phyloP scores from a whole-genome alignment of 2,888 invertebrate genomes.

The Folsomia candida region DNA sequence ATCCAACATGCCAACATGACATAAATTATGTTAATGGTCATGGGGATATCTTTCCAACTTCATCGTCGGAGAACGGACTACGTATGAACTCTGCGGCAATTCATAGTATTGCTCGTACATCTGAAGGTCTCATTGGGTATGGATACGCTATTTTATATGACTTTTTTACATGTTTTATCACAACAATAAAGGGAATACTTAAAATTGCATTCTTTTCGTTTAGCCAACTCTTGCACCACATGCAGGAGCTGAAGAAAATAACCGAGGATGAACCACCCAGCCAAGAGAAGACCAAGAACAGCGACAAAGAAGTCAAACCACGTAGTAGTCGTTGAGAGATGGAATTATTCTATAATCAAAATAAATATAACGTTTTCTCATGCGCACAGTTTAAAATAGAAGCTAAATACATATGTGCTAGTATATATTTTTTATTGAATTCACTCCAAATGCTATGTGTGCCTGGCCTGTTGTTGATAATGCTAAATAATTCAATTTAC shows the following conservation, averaged over 20 bases:
- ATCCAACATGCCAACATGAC: constrained; percentile 46
- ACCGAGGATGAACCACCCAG: neutral
- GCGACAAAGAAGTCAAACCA: neutral
- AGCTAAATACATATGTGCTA: no score
- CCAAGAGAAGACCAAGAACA: neutral
- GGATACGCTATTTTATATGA: neutral
- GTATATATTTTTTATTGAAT: no score
- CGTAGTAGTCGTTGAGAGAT: neutral
- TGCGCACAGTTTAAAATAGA: no score
- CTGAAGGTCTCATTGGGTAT: constrained; percentile 33
- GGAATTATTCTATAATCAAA: no score
- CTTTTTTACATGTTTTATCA: neutral
- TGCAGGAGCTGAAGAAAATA: constrained; percentile 24
- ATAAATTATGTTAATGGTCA: constrained; percentile 19
- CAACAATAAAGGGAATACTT: neutral
- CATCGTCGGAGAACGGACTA: constrained; percentile 14
- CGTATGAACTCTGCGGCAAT: constrained; percentile 16
- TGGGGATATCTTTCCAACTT: constrained; percentile 1
- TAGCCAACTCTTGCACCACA: constrained; percentile 31
- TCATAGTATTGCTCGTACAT: constrained; percentile 26
- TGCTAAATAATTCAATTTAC: no score
- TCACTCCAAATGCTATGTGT: no score
- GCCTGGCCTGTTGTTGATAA: no score
- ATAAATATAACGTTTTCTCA: no score
- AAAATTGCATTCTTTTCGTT: constrained; percentile 5